phyloP scores from a whole-genome alignment of 2,888 invertebrate genomes.

The Drosophila suboccidentalis region DNA sequence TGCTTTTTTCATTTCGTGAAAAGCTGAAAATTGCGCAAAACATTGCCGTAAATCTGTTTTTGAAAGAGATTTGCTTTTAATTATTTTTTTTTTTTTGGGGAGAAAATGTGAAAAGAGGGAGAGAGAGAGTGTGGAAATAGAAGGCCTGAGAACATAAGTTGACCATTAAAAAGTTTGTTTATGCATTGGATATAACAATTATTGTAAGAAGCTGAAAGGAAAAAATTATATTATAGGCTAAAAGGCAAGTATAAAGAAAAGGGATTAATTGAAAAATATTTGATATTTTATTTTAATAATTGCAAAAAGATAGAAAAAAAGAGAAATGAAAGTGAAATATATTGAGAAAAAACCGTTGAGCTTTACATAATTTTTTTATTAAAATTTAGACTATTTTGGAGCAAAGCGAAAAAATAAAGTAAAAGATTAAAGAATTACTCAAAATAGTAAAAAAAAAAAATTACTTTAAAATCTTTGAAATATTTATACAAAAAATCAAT shows the following conservation, averaged over 20 bases:
- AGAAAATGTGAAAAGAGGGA: not conserved
- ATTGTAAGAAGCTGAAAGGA: not conserved
- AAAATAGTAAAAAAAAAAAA: not conserved
- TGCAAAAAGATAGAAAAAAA: not conserved
- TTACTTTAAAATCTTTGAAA: not conserved
- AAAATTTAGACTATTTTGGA: not conserved
- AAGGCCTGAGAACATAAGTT: constrained; percentile 30
- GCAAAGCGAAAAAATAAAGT: not conserved
- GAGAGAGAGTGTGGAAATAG: not conserved
- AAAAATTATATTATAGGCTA: not conserved
- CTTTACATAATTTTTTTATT: not conserved
- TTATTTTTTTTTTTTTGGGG: not conserved
- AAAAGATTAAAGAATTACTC: not conserved
- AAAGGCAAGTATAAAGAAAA: not conserved
- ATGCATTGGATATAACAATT: not conserved
- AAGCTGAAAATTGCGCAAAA: constrained; percentile 40
- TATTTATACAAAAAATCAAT: not conserved
- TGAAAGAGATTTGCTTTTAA: constrained; percentile 8
- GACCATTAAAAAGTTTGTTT: constrained; percentile 53
- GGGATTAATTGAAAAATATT: no score
- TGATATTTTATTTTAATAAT: no score
- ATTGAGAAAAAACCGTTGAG: no score
- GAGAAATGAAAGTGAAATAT: no score
- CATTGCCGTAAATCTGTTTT: constrained; percentile 38
- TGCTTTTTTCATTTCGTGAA: constrained; percentile 29